A percentile compares a stretch with the other conserved stretches of the same genome.
Evolutionary conservation across 2,888 invertebrate species (phyloP).

Genomic region (Agrotis ipsilon): DNA sequence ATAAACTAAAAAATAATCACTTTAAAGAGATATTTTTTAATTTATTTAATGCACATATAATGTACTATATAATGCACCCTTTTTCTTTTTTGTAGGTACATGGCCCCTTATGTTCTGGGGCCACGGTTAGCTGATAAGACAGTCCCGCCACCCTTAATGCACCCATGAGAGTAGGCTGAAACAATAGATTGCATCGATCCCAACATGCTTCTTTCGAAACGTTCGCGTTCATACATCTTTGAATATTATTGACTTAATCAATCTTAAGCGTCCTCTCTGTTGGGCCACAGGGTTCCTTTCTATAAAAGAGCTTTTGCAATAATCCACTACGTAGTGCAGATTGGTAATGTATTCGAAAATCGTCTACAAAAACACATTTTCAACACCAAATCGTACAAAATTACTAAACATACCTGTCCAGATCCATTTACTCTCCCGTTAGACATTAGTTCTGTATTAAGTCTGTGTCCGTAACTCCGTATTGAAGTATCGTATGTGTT

Average conservation of each 20-base stretch:
- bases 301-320: neutral
- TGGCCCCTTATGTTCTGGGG: too few relatives aligned
- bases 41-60: too few relatives aligned
- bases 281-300: neutral
- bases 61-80: too few relatives aligned
- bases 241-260: neutral
- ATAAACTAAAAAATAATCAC: too few relatives aligned
- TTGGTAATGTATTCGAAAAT: neutral
- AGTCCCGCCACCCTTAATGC: too few relatives aligned
- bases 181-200: too few relatives aligned
- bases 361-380: neutral
- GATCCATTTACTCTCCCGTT: neutral
- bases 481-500: conserved; percentile 65
- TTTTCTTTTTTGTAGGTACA: too few relatives aligned
- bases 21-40: too few relatives aligned
- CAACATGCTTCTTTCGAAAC: too few relatives aligned
- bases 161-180: too few relatives aligned
- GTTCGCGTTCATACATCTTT: neutral
- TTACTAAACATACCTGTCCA: neutral
- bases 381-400: neutral
- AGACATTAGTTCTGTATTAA: conserved; percentile 18
- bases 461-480: conserved; percentile 28
- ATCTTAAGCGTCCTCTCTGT: neutral
- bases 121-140: too few relatives aligned
- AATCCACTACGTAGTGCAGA: neutral